phyloP scores from a whole-genome alignment of 92 coral and sea anemone genomes.

The Diadumene lineata region DNA sequence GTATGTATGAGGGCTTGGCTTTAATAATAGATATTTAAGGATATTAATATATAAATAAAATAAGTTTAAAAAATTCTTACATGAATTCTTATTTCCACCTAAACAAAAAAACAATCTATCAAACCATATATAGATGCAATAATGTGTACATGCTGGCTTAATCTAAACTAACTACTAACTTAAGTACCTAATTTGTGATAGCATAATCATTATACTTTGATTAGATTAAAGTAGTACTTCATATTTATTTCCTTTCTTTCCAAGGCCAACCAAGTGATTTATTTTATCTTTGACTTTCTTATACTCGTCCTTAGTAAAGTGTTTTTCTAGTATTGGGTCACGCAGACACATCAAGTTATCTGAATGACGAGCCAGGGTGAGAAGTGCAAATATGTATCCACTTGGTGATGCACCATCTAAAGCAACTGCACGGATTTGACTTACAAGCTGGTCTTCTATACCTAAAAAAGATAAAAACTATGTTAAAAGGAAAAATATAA shows the following conservation, averaged over 20 bases:
- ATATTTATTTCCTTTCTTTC: conserved; percentile 13
- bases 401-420: conserved; percentile 41
- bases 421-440: conserved; percentile 59
- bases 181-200: too few relatives aligned
- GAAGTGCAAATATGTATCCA: conserved; percentile 49
- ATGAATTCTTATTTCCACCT: too few relatives aligned
- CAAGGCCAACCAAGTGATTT: conserved; percentile 31
- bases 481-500: too few relatives aligned
- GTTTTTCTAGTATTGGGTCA: conserved; percentile 57
- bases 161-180: too few relatives aligned
- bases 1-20: too few relatives aligned
- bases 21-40: too few relatives aligned
- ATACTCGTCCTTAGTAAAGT: conserved; percentile 62
- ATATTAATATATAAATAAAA: too few relatives aligned
- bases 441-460: conserved; percentile 43
- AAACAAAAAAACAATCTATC: too few relatives aligned
- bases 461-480: conserved; percentile 9
- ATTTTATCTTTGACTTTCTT: conserved; percentile 48
- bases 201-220: too few relatives aligned
- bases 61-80: too few relatives aligned
- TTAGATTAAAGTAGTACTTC: background rate
- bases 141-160: too few relatives aligned
- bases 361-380: conserved; percentile 47
- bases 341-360: conserved; percentile 29
- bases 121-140: too few relatives aligned